phyloP scores from a whole-genome alignment of 2,888 invertebrate species.

The Caenorhabditis parvicauda region DNA sequence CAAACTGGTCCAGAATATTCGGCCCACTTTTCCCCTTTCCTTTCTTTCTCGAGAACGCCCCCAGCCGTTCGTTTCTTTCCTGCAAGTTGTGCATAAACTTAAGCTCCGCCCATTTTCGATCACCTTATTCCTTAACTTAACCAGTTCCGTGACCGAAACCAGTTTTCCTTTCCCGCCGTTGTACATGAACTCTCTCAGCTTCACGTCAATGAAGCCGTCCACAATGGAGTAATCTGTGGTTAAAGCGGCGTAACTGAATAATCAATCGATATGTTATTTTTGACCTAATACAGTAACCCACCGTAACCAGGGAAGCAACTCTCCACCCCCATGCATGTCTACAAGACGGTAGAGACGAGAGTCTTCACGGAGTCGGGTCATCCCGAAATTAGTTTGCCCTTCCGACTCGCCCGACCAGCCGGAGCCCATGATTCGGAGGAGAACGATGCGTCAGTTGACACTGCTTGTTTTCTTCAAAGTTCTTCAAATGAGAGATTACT shows the following conservation, averaged over 20 bases:
- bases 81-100: constrained; percentile 2
- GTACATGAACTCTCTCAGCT: constrained; percentile 84
- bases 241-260: constrained; percentile 53
- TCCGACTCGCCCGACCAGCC: constrained; percentile 22
- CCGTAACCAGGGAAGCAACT: constrained; percentile 75
- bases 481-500: no score
- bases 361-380: constrained; percentile 36
- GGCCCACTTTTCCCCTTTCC: constrained; percentile 51
- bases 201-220: constrained; percentile 27
- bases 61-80: constrained; percentile 70
- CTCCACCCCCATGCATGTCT: constrained; percentile 87
- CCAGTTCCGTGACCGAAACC: constrained; percentile 84
- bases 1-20: constrained; percentile 49
- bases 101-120: no score
- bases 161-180: constrained; percentile 87
- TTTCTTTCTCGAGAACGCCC: constrained; percentile 57
- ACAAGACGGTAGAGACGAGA: constrained; percentile 67
- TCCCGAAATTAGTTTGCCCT: constrained; percentile 24
- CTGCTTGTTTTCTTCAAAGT: no score
- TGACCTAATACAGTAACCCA: no score
- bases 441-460: no score
- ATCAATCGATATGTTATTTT: background rate
- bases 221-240: constrained; percentile 51
- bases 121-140: constrained; percentile 71
- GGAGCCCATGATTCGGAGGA: constrained; percentile 32